Evolutionary conservation across 2,797 vertebrate genomes (phyloP).

Genomic region (Adelosebastes latens): DNA sequence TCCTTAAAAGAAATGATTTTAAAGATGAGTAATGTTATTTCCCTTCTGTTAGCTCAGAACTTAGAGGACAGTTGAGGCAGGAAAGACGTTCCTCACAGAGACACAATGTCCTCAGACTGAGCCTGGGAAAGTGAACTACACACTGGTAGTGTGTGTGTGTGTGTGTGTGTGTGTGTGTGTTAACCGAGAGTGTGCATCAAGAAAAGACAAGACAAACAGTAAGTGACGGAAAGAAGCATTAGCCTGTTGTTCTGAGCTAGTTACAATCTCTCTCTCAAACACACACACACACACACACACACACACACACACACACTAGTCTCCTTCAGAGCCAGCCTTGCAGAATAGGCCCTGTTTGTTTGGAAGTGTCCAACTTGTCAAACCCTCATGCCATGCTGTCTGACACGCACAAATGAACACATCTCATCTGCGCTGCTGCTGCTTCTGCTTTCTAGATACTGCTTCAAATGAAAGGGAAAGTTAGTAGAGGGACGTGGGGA

Average conservation of each 20-base stretch:
- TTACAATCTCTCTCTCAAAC: background rate
- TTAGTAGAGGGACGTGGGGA: slow-evolving; percentile 27
- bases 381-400: slow-evolving; percentile 67
- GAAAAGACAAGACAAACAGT: slow-evolving; percentile 14
- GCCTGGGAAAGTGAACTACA: background rate
- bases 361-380: slow-evolving; percentile 73
- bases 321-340: slow-evolving; percentile 39
- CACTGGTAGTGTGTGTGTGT: background rate
- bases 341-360: slow-evolving; percentile 68
- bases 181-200: background rate
- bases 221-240: slow-evolving; percentile 33
- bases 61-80: background rate
- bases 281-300: slow-evolving; percentile 14
- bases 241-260: slow-evolving; percentile 21
- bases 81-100: background rate
- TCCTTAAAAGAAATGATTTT: background rate
- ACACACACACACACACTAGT: slow-evolving; percentile 9
- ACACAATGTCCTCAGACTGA: background rate
- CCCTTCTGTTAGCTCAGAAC: background rate
- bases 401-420: slow-evolving; percentile 80
- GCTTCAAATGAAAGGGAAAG: slow-evolving; percentile 51
- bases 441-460: slow-evolving; percentile 50
- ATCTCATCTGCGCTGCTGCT: slow-evolving; percentile 64
- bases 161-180: background rate
- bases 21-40: background rate